Conservation (phyloP, 2,797 vertebrate genomes). For the Pseudochromis fuscus region DNA sequence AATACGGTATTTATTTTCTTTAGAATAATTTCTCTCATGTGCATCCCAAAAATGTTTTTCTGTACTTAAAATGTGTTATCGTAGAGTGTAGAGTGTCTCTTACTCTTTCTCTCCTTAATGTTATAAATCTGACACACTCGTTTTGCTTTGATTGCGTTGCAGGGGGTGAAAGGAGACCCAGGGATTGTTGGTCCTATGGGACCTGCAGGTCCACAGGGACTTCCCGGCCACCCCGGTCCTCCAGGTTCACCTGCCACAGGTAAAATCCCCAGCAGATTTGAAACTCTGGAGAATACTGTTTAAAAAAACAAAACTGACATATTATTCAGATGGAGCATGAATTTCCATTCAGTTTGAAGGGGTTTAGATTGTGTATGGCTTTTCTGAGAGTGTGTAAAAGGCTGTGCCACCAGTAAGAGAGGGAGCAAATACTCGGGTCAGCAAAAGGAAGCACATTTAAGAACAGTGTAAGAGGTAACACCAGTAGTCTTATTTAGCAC, state of each 20-base stretch:
- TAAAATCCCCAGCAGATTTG: conserved; percentile 58
- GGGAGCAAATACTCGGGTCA: conserved; percentile 32
- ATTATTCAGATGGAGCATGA: not conserved
- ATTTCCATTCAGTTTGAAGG: not conserved
- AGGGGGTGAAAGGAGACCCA: conserved; percentile 93
- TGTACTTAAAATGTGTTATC: not conserved
- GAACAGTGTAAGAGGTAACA: conserved; percentile 58
- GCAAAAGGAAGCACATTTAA: conserved; percentile 57
- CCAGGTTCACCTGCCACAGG: conserved; percentile 91
- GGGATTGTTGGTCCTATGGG: conserved; percentile 89
- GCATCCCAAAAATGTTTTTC: not conserved
- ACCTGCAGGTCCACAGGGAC: conserved; percentile 91
- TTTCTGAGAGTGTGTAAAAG: conserved; percentile 14
- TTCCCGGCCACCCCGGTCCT: conserved; percentile 90
- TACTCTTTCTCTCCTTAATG: too few relatives aligned
- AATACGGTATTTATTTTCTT: not conserved
- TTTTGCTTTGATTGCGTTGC: conserved; percentile 45
- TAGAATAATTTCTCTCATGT: not conserved
- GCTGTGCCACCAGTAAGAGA: conserved; percentile 19
- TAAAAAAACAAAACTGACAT: conserved; percentile 1
- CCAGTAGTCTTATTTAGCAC: conserved; percentile 71
- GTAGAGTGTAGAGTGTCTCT: too few relatives aligned
- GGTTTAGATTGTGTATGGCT: not conserved
- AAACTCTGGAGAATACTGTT: not conserved
- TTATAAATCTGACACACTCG: not conserved